Conservation (phyloP, 2,888 invertebrate species). For the Melinopterus prodromus region DNA sequence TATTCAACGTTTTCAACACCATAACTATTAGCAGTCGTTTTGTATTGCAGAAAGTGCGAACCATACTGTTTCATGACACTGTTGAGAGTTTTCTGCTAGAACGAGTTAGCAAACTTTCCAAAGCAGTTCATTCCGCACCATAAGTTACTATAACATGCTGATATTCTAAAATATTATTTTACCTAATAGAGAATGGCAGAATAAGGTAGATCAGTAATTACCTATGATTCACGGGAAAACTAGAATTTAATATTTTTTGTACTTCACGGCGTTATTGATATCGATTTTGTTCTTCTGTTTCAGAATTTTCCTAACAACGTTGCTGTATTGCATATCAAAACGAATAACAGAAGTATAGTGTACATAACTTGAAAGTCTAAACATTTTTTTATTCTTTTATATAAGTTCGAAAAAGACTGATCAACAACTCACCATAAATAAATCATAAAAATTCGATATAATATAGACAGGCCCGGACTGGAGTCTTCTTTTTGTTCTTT, state of each 20-base stretch:
- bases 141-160: no score
- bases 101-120: no score
- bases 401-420: constrained; percentile 36
- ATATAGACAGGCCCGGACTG: not conserved
- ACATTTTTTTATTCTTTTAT: constrained; percentile 34
- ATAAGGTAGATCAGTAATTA: no score
- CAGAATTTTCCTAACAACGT: constrained; percentile 36
- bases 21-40: not conserved
- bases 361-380: constrained; percentile 34
- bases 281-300: constrained; percentile 22
- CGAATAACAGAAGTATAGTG: constrained; percentile 30
- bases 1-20: no score
- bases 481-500: not conserved
- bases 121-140: no score
- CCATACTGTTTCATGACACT: not conserved
- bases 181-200: no score
- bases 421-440: constrained; percentile 28
- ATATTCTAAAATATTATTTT: no score
- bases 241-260: no score
- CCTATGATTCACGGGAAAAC: no score
- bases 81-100: no score
- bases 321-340: constrained; percentile 38
- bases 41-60: not conserved
- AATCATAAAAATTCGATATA: constrained; percentile 18
- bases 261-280: no score